A percentile compares a stretch with the other conserved stretches of the same genome.
Conservation (phyloP, 2,888 invertebrate species). For the Muschampia plurimacula region DNA sequence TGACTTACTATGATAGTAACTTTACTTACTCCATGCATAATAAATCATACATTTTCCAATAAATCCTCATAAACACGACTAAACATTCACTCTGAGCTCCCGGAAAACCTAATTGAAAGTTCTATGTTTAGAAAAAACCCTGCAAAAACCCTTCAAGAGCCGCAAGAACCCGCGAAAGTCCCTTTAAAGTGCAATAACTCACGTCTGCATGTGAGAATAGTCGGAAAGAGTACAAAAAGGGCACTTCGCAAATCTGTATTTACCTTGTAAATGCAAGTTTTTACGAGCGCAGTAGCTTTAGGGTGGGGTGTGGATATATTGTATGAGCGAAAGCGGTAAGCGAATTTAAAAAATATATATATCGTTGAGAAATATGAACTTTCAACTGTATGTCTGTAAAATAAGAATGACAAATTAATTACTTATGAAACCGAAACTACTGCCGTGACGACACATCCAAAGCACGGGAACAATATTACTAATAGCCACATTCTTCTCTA, state of each 20-base stretch:
- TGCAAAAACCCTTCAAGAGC: slow-evolving; percentile 49
- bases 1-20: neutral
- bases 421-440: too few species aligned
- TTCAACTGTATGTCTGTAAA: too few species aligned
- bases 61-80: slow-evolving; percentile 39
- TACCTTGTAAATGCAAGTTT: slow-evolving; percentile 79
- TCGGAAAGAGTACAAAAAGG: slow-evolving; percentile 59
- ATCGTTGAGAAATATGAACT: too few species aligned
- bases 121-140: slow-evolving; percentile 51
- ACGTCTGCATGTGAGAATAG: slow-evolving; percentile 63
- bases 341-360: too few species aligned
- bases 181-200: slow-evolving; percentile 68
- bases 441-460: too few species aligned
- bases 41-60: slow-evolving; percentile 13
- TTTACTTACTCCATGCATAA: neutral
- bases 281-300: slow-evolving; percentile 69
- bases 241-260: slow-evolving; percentile 74
- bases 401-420: too few species aligned
- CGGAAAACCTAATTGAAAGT: slow-evolving; percentile 56
- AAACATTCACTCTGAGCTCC: slow-evolving; percentile 54
- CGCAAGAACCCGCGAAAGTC: slow-evolving; percentile 50
- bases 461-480: too few species aligned
- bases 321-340: slow-evolving; percentile 50
- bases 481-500: too few species aligned
- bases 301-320: slow-evolving; percentile 51